Evolutionary conservation across 2,888 invertebrate genomes (phyloP).

Genomic region (Xestia ashworthii): DNA sequence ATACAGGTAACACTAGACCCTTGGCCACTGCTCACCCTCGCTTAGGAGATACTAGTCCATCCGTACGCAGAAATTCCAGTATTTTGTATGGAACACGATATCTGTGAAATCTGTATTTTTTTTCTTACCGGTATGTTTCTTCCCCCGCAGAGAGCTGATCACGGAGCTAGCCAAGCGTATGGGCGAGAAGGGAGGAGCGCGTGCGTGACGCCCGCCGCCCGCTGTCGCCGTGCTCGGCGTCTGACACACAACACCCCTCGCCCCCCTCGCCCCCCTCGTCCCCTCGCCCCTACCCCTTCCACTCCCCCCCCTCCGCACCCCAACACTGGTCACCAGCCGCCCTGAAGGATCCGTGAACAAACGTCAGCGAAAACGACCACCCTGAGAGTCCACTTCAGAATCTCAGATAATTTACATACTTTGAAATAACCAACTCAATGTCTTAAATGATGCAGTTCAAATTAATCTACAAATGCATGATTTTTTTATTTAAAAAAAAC

Average conservation of each 20-base stretch:
- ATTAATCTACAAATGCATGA: background rate
- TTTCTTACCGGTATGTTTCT: slow-evolving; percentile 80
- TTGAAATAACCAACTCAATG: background rate
- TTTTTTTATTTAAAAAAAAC: background rate
- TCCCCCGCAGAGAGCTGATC: slow-evolving; percentile 81
- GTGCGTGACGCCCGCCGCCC: slow-evolving; percentile 71
- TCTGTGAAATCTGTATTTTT: background rate
- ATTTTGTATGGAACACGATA: background rate
- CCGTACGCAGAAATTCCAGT: background rate
- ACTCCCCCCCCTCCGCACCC: background rate
- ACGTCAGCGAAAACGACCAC: background rate
- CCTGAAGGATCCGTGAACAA: background rate
- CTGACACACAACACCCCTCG: slow-evolving; percentile 68
- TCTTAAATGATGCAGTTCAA: background rate
- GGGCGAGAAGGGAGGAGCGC: slow-evolving; percentile 80
- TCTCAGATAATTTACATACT: background rate
- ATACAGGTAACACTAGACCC: slow-evolving; percentile 89
- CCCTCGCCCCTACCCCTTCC: background rate
- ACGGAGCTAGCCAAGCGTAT: slow-evolving; percentile 84
- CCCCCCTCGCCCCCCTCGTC: background rate
- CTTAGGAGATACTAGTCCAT: slow-evolving; percentile 89
- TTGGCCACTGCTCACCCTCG: no score
- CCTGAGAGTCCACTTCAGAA: background rate
- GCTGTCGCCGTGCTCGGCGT: slow-evolving; percentile 77
- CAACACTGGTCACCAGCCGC: background rate